These are phyloP conservation scores for Stenolophus ochropezus DNA, from an alignment of 2,888 invertebrate genomes.

Conservation along the genomic window DNA sequence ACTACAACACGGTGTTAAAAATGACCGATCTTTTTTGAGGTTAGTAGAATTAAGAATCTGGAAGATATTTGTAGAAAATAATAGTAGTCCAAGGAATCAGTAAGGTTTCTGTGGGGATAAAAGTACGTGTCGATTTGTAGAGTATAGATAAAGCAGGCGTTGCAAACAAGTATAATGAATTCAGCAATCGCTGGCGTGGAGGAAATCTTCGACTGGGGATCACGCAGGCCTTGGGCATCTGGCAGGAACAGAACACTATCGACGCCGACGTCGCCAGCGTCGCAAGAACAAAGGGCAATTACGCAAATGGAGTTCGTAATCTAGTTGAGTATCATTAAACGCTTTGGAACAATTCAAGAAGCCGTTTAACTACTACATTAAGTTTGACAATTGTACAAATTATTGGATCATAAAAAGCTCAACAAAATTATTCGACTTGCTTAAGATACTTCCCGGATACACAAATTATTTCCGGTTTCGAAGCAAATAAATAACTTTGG, in stretches of 20 bases:
- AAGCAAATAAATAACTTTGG: conserved; percentile 48
- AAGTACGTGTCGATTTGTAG: conserved; percentile 1
- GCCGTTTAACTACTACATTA: conserved; percentile 61
- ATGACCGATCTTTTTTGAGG: too few relatives aligned
- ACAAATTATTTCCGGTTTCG: conserved; percentile 56
- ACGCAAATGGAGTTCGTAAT: conserved; percentile 62
- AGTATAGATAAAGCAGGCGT: not conserved
- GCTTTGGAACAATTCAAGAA: conserved; percentile 61
- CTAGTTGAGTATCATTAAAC: conserved; percentile 62
- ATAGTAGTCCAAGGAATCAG: not conserved
- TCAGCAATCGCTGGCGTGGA: conserved; percentile 1
- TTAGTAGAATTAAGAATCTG: too few relatives aligned
- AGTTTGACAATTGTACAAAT: conserved; percentile 62
- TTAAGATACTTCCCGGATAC: conserved; percentile 56
- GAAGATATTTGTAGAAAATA: too few relatives aligned
- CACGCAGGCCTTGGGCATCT: not conserved
- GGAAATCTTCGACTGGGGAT: conserved; percentile 23
- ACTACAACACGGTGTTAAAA: not conserved
- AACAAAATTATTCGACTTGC: conserved; percentile 58
- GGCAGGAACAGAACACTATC: conserved; percentile 19
- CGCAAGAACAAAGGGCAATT: conserved; percentile 61
- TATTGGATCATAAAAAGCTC: conserved; percentile 61
- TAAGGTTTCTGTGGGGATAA: not conserved
- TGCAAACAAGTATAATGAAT: conserved; percentile 11
- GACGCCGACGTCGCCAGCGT: conserved; percentile 17